A percentile compares a stretch with the other conserved stretches of the same genome.
These are phyloP conservation scores for Panagrolaimus sp. DNA, from an alignment of 1,140 invertebrate species.

Conservation along the genomic window DNA sequence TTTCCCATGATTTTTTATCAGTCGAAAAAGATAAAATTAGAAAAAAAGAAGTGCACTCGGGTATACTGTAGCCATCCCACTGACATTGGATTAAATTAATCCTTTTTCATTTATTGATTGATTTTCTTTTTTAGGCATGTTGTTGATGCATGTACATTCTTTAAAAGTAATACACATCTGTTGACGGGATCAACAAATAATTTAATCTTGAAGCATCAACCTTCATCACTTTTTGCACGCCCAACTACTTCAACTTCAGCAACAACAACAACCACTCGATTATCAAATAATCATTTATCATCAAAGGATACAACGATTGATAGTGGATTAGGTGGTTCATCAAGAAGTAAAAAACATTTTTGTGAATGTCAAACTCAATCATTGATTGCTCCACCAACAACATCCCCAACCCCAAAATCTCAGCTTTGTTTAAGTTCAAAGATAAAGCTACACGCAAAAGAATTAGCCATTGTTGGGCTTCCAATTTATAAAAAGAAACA, in stretches of 20 bases:
- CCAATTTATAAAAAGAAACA: constrained; percentile 52
- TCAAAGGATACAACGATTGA: neutral
- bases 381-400: neutral
- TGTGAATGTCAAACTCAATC: constrained; percentile 5
- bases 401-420: neutral
- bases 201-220: neutral
- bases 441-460: constrained; percentile 32
- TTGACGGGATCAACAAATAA: neutral
- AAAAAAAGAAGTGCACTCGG: too few species aligned
- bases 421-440: constrained; percentile 13
- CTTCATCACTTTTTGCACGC: constrained; percentile 6
- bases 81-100: neutral
- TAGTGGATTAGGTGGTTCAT: neutral
- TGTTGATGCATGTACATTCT: constrained; percentile 57
- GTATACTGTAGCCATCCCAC: too few species aligned
- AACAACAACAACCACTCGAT: neutral
- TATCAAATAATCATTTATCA: neutral
- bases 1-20: too few species aligned
- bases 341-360: neutral
- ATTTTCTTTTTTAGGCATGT: constrained; percentile 50
- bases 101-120: too few species aligned
- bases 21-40: too few species aligned
- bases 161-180: constrained; percentile 45
- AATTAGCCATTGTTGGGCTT: constrained; percentile 45
- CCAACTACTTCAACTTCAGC: neutral